phyloP scores from a whole-genome alignment of 1,140 invertebrate species.

The Megathymus violae region DNA sequence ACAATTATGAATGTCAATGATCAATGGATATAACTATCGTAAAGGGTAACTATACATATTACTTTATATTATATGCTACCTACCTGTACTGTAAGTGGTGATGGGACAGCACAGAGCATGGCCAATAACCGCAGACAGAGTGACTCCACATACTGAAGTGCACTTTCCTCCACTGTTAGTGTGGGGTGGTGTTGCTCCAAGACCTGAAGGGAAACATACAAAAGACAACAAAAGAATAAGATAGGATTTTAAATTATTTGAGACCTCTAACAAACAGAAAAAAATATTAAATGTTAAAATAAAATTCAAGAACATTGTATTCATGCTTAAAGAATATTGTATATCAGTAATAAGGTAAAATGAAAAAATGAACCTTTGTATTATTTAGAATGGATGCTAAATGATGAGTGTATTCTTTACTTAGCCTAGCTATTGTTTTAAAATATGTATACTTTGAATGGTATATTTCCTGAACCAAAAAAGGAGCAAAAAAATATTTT shows the following conservation, averaged over 20 bases:
- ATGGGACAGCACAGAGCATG: constrained; percentile 93
- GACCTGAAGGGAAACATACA: constrained; percentile 85
- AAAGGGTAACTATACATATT: too few relatives aligned
- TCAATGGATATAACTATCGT: too few relatives aligned
- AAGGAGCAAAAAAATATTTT: constrained; percentile 84
- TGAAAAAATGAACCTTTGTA: constrained; percentile 62
- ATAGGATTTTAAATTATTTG: background rate
- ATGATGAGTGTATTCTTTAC: constrained; percentile 74
- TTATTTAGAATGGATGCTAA: constrained; percentile 56
- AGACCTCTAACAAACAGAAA: too few relatives aligned
- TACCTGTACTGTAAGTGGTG: constrained; percentile 90
- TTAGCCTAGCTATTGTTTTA: constrained; percentile 56
- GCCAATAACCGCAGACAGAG: constrained; percentile 94
- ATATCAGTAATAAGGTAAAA: too few relatives aligned
- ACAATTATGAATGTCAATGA: too few relatives aligned
- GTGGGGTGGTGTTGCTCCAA: constrained; percentile 95
- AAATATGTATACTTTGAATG: constrained; percentile 82
- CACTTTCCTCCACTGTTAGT: constrained; percentile 94
- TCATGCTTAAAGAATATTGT: too few relatives aligned
- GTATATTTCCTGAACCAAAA: constrained; percentile 85
- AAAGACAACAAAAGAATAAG: background rate
- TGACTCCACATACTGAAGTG: constrained; percentile 96
- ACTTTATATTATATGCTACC: too few relatives aligned
- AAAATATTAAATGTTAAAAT: too few relatives aligned
- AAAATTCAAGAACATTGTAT: too few relatives aligned